A percentile compares a stretch with the other conserved stretches of the same genome.
phyloP scores from a whole-genome alignment of 2,797 vertebrate species.

The Alosa sapidissima region DNA sequence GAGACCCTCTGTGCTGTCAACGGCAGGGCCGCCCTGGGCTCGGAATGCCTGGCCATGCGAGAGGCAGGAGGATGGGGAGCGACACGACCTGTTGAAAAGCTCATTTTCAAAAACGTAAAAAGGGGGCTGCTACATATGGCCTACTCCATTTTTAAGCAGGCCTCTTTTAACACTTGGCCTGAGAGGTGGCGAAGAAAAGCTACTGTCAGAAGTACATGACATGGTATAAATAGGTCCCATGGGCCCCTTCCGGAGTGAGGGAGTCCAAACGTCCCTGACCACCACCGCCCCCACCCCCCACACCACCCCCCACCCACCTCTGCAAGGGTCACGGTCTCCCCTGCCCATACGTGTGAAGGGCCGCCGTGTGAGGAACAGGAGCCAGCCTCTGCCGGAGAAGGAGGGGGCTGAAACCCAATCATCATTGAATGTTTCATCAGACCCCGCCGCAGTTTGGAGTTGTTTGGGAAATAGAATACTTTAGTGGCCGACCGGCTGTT shows the following conservation, averaged over 20 bases:
- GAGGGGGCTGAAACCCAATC: constrained; percentile 64
- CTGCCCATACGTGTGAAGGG: constrained; percentile 42
- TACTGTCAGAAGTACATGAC: constrained; percentile 55
- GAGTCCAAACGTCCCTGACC: constrained; percentile 57
- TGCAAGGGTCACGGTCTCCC: constrained; percentile 28
- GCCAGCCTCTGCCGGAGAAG: constrained; percentile 41
- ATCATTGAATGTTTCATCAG: constrained; percentile 67
- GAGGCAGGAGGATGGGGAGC: constrained; percentile 59
- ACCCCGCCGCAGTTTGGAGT: constrained; percentile 36
- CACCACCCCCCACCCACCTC: neutral
- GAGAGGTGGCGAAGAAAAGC: constrained; percentile 63
- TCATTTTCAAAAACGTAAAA: constrained; percentile 55
- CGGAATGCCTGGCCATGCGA: constrained; percentile 37
- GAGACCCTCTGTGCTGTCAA: constrained; percentile 63
- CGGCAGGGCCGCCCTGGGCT: constrained; percentile 50
- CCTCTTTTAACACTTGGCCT: constrained; percentile 74
- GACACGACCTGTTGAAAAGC: constrained; percentile 64
- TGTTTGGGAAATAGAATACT: constrained; percentile 59
- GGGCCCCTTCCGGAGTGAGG: constrained; percentile 60
- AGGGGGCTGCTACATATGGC: constrained; percentile 37
- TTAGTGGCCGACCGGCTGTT: constrained; percentile 11
- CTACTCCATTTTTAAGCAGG: constrained; percentile 64
- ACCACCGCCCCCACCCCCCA: neutral
- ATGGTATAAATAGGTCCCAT: constrained; percentile 67
- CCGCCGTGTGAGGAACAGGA: constrained; percentile 48